Conservation (phyloP, 1,140 invertebrate genomes). For the honey bee (Apis mellifera) region DNA sequence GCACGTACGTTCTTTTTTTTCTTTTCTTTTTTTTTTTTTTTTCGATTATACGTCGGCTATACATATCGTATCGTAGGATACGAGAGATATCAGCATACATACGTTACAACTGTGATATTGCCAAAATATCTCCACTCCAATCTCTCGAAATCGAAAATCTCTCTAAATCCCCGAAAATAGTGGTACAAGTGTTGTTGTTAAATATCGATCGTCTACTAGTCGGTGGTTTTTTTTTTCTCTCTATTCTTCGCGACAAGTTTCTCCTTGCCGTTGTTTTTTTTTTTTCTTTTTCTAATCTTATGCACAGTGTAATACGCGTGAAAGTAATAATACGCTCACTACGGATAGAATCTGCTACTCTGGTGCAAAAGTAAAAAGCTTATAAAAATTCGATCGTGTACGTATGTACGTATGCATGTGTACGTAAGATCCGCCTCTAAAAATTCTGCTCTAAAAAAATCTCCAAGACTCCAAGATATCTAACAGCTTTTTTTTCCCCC, state of each 20-base stretch:
- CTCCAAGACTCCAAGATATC: neutral
- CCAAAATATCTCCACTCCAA: slow-evolving; percentile 8
- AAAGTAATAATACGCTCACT: slow-evolving; percentile 11
- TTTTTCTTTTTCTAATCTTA: neutral
- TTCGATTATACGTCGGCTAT: neutral
- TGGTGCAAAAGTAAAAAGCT: slow-evolving; percentile 57
- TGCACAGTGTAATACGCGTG: slow-evolving; percentile 9
- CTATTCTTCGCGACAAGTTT: neutral
- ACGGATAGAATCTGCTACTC: slow-evolving; percentile 42
- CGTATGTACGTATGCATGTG: neutral
- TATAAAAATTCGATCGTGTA: slow-evolving; percentile 41
- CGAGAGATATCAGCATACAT: neutral
- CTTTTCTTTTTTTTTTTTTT: too few relatives aligned
- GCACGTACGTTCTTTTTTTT: neutral
- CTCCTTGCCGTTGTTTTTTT: too few relatives aligned
- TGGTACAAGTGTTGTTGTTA: neutral
- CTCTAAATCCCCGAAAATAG: slow-evolving; percentile 5
- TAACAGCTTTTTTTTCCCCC: neutral
- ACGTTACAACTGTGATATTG: neutral
- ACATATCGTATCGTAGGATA: neutral
- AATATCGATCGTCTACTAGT: slow-evolving; percentile 1
- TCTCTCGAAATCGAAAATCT: neutral
- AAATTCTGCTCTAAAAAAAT: slow-evolving; percentile 5
- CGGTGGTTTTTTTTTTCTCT: neutral
- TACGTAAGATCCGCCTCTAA: slow-evolving; percentile 6